Base-by-base conservation (phyloP, 23 tunicate genomes). In the Ascidia mentula region DNA sequence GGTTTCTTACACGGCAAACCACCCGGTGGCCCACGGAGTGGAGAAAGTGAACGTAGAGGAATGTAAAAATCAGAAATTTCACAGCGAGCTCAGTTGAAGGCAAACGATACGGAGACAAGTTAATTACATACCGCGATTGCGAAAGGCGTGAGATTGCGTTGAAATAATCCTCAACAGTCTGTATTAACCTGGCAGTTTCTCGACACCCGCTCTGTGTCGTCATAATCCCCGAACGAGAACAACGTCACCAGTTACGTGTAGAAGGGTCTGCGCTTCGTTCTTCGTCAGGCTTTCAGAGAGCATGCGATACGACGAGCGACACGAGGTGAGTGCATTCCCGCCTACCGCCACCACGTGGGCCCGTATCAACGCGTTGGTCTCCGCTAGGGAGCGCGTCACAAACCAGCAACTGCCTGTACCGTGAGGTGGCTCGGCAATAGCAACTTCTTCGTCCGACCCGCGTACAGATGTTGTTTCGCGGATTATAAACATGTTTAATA, bases 191-290 rank as follows among this genome's bases (percentile, higher is more conserved):
- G 22, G 65, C 24, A 53, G 24, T 26, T 53, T 53, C 28, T 53
- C 28, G 65, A 9, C 65, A 9, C 22, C 22, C 24, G 22, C 65
- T 6, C 65, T 9, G 65, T 53, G 65, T 20, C 65, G 24, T 53
- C 65, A 53, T 9, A 9, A 5, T 53, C 65, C 24, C 24, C 65
- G 65, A 20, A 53, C 34, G 22, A 74, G 22, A 3, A 92, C 87
- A 15, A 89, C 91, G 69, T 92, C 97, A 72, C 97, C 97, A 76
- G 78, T 75, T n/a, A 92, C 91, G 77, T 87, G 91, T n/a, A 92
- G 32, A 20, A 92, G 80, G 34, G 88, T 86, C 72, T 86, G 97
- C 9, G 97, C 97, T 87, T 92, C 92, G 74, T 92, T 92, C 82
- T 92, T 92, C 5, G 97, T 77, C 36, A 87, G 61, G 45, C 91